Evolutionary conservation across 23 tunicate species (phyloP), one percentile per base, ranked within the genome.

Genomic region (Halocynthia aurantium): DNA sequence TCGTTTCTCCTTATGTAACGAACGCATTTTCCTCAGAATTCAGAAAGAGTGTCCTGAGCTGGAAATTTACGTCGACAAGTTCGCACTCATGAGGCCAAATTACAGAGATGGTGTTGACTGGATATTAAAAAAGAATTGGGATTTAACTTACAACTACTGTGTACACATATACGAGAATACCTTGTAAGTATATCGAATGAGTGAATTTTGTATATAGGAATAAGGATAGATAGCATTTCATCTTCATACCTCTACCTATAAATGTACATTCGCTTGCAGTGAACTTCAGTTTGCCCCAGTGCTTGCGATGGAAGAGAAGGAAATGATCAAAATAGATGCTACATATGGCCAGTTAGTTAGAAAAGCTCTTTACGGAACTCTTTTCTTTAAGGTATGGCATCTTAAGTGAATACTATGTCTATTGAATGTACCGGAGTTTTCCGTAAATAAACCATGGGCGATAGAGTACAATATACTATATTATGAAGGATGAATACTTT

Each of bases 291-390:
- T 19, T 15, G 76, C 76, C 6, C 62, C 76, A 9, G 8, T 71
- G 18, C 57, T 71, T 52, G 76, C 76, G 8, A 71, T 71, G 76
- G 8, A 53, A 8, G 76, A 71, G 51, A 8, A 10, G 8, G 76
- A 71, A 5, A 52, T 52, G 57, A 52, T 71, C n/a, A 11, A 52
- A 51, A 15, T 71, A 9, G 53, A 71, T 71, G 49, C 76, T 44
- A 71, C 76, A 15, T 71, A 44, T 52, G 76, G 76, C 22, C 76
- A 71, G 49, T 44, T 71, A 17, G 76, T 71, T 10, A 71, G 76
- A 22, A 18, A 50, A 52, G 49, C 76, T 10, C 49, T 71, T 20
- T 71, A 44, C 60, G 76, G 76, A 51, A 10, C 49, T 17, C 51
- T n/a, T 71, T 15, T 44, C 60, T 19, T 71, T 58, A 22, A 51